Conservation (phyloP, 2,797 vertebrate species). For the Sebastes taczanowskii region DNA sequence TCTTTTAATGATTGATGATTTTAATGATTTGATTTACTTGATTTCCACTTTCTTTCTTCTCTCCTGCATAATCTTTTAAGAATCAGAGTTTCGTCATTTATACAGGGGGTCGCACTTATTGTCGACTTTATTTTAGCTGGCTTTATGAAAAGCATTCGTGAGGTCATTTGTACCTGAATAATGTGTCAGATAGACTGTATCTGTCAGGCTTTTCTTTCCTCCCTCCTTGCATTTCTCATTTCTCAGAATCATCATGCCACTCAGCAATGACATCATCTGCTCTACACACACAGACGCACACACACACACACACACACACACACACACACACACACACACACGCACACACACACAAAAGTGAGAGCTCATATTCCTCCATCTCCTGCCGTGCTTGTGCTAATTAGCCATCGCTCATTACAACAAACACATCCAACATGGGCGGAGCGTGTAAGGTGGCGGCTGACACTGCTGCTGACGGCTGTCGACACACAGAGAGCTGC, state of each 20-base stretch:
- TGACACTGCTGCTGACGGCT: conserved; percentile 47
- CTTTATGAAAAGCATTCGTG: background rate
- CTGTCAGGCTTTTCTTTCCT: background rate
- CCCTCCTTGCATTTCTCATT: conserved; percentile 25
- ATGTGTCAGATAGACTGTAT: background rate
- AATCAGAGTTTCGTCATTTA: rapidly evolving
- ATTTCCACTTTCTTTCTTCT: background rate
- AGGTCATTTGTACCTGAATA: background rate
- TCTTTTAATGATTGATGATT: background rate
- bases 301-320: background rate
- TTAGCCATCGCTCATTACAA: conserved; percentile 47
- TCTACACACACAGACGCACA: background rate
- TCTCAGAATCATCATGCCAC: conserved; percentile 42
- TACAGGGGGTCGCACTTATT: background rate
- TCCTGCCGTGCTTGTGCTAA: conserved; percentile 46
- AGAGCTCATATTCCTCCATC: conserved; percentile 44
- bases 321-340: background rate
- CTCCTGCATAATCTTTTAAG: background rate
- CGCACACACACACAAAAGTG: background rate
- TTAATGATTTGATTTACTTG: background rate
- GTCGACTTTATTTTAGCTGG: background rate
- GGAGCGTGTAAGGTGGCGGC: conserved; percentile 30
- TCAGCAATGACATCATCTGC: conserved; percentile 60
- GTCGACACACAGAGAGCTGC: conserved; percentile 15
- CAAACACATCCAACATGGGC: conserved; percentile 49